phyloP scores from a whole-genome alignment of 2,797 vertebrate species.

The Enteromius trimaculatus region DNA sequence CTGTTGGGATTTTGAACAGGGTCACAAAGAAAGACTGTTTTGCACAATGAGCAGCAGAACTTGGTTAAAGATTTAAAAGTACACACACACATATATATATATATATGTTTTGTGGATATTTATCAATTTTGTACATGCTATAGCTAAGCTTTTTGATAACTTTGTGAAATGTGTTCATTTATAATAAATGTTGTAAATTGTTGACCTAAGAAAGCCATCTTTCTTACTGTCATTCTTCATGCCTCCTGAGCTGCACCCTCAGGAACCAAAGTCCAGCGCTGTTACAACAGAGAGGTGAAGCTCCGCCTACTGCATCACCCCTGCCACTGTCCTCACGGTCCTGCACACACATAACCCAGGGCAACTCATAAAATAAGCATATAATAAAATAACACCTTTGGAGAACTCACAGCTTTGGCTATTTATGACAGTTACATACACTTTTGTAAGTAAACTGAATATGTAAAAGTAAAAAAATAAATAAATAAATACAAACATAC shows the following conservation, averaged over 20 bases:
- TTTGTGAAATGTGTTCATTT: slow-evolving; percentile 17
- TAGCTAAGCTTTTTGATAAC: background rate
- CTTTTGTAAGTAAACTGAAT: background rate
- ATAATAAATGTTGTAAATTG: background rate
- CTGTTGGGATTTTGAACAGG: background rate
- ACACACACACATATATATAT: background rate
- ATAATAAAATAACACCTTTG: too few relatives aligned
- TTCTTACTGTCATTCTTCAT: background rate
- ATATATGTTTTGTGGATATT: slow-evolving; percentile 18
- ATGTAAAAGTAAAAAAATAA: background rate
- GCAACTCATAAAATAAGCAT: background rate
- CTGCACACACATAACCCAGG: background rate
- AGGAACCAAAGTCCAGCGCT: slow-evolving; percentile 28
- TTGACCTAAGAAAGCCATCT: background rate
- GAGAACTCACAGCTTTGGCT: background rate
- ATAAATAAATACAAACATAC: background rate
- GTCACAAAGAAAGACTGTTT: background rate
- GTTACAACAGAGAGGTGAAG: background rate
- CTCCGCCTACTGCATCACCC: background rate
- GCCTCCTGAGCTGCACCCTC: slow-evolving; percentile 19
- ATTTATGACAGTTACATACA: background rate
- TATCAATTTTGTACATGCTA: slow-evolving; percentile 43
- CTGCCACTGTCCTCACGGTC: background rate
- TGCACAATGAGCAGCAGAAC: background rate
- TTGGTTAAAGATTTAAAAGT: background rate